Base-by-base conservation (phyloP, 2,797 vertebrate genomes). In the Erethizon dorsatum region DNA sequence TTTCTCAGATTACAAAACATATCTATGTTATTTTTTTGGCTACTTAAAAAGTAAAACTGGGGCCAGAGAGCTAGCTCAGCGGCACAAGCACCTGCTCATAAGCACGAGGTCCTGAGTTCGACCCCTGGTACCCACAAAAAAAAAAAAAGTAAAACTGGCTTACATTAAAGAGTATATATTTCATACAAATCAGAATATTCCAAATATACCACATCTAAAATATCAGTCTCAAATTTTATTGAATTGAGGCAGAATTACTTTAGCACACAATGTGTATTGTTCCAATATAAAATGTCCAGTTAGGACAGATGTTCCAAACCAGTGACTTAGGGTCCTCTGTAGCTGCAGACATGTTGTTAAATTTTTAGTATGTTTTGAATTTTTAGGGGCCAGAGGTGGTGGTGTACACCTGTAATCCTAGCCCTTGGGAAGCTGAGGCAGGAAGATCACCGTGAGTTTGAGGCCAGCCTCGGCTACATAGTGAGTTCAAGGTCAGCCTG, bases 181-280 rank as follows among this genome's bases (percentile, higher is more conserved):
- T 94, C 41, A 83, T 63, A 37, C n/a, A 28, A 88, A 50, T 79
- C 47, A 87, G 37, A 77, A 93, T 85, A 77, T 50, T 88, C 28
- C 56, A 96, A 94, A n/a, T 73, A 10, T 45, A 1, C n/a, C 56
- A 63, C 17, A 33, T 63, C 75, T 41, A 65, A 33, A n/a, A 82
- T 28, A 2, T 33, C 65, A 96, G 14, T 88, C 45, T 47, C 28
- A 94, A 61, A 31, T 47, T 37, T 77, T 80, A 45, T 28, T 59
- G 24, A 67, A 17, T 47, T 50, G 45, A 83, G 57, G 22, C 37
- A 71, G 61, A 11, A 61, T 84, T 93, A 63, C 85, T 63, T 87
- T 59, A 77, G 61, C 26, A 24, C 10, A 75, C 75, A 33, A 50
- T 33, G 4, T 78, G 14, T 71, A 59, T 71, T 77, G 20, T 11